These are phyloP conservation scores for Dendrolimus punctatus DNA, from an alignment of 1,140 invertebrate genomes.

Conservation along the genomic window DNA sequence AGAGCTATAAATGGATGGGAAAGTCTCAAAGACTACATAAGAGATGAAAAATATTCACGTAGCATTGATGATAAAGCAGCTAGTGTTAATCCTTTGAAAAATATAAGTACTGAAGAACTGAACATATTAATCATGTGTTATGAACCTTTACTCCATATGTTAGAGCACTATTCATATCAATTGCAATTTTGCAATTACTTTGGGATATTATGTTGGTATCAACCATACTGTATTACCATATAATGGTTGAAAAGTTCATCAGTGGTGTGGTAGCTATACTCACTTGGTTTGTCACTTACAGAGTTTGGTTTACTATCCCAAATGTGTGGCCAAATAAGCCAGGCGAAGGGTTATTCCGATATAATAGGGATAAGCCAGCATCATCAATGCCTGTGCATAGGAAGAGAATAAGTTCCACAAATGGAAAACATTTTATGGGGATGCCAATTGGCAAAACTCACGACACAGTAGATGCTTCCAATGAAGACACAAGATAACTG, in stretches of 20 bases:
- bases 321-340: constrained; percentile 78
- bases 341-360: constrained; percentile 86
- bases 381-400: constrained; percentile 29
- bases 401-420: constrained; percentile 51
- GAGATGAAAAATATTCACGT: constrained; percentile 84
- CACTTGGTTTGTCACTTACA: constrained; percentile 94
- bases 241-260: constrained; percentile 94
- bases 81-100: constrained; percentile 77
- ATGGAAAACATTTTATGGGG: constrained; percentile 83
- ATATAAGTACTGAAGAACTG: constrained; percentile 80
- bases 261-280: constrained; percentile 89
- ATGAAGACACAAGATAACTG: constrained; percentile 41
- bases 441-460: constrained; percentile 77
- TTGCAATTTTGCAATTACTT: constrained; percentile 85
- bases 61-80: constrained; percentile 72
- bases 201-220: constrained; percentile 96
- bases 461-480: constrained; percentile 29
- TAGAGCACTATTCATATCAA: constrained; percentile 82
- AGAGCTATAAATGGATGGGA: constrained; percentile 92
- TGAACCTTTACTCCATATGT: constrained; percentile 87
- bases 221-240: constrained; percentile 96
- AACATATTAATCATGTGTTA: constrained; percentile 81
- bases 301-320: constrained; percentile 81
- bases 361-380: constrained; percentile 74
- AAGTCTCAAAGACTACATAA: constrained; percentile 85